Conservation (phyloP, 2,113 vertebrate species). For the Prionailurus viverrinus region DNA sequence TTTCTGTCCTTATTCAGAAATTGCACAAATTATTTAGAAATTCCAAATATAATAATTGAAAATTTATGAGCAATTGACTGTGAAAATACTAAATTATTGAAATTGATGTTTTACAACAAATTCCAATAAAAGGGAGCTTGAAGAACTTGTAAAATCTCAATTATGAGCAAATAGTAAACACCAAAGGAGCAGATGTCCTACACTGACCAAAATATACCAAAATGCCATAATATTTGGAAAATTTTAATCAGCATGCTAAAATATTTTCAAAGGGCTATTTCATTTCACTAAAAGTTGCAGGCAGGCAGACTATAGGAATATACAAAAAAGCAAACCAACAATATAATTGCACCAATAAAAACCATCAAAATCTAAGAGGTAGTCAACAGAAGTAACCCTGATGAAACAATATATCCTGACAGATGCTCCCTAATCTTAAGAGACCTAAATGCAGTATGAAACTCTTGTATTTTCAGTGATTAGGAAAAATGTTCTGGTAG, state of each 20-base stretch:
- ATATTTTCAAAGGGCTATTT: conserved; percentile 66
- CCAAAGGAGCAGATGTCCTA: conserved; percentile 64
- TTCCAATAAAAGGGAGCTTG: conserved; percentile 69
- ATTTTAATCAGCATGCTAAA: conserved; percentile 74
- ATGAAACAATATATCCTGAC: conserved; percentile 50
- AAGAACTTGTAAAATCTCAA: conserved; percentile 79
- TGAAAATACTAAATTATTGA: conserved; percentile 67
- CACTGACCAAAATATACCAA: conserved; percentile 78
- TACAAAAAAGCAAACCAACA: conserved; percentile 64
- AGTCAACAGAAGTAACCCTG: conserved; percentile 83
- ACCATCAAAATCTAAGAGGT: conserved; percentile 84
- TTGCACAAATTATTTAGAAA: conserved; percentile 51
- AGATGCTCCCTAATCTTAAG: conserved; percentile 19
- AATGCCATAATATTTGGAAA: conserved; percentile 79
- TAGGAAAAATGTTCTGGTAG: conserved; percentile 26
- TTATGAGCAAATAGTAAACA: conserved; percentile 77
- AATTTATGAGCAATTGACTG: conserved; percentile 55
- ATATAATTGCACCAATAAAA: conserved; percentile 69
- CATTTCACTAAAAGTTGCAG: conserved; percentile 68
- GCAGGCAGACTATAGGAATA: conserved; percentile 69
- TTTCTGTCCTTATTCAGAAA: conserved; percentile 50
- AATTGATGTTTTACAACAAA: conserved; percentile 64
- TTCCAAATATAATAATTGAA: conserved; percentile 41
- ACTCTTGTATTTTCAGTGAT: conserved; percentile 57
- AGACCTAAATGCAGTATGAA: not conserved